Percentiles rank a stretch among this genome's conserved stretches.
phyloP scores from a whole-genome alignment of 2,113 vertebrate species.

The Leiothrix lutea region DNA sequence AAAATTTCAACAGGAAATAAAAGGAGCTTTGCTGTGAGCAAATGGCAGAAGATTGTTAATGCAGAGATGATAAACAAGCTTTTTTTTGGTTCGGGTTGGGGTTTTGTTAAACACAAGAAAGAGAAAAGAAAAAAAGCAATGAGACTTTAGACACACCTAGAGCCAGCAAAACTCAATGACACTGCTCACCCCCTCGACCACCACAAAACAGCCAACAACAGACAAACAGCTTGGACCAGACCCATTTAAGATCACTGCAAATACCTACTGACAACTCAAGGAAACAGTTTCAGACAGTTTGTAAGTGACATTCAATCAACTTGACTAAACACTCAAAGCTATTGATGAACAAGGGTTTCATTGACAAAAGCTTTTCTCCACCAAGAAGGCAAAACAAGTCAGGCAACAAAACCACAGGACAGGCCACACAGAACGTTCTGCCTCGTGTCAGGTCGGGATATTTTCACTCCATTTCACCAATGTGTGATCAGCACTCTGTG shows the following conservation, averaged over 20 bases:
- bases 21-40: background rate
- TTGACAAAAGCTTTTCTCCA: background rate
- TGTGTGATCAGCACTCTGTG: background rate
- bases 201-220: background rate
- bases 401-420: background rate
- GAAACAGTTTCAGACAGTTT: background rate
- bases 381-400: background rate
- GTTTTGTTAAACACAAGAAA: background rate
- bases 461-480: background rate
- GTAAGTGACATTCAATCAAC: background rate
- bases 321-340: background rate
- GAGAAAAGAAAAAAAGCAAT: background rate
- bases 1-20: background rate
- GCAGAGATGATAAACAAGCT: background rate
- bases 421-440: background rate
- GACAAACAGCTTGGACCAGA: background rate
- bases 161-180: background rate
- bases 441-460: background rate
- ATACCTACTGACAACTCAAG: background rate
- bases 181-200: background rate
- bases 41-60: background rate
- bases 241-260: background rate
- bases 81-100: background rate
- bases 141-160: background rate
- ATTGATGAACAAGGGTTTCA: fast-evolving